Base-by-base conservation (phyloP, 2,113 vertebrate species). In the Rhabdornis inornatus region DNA sequence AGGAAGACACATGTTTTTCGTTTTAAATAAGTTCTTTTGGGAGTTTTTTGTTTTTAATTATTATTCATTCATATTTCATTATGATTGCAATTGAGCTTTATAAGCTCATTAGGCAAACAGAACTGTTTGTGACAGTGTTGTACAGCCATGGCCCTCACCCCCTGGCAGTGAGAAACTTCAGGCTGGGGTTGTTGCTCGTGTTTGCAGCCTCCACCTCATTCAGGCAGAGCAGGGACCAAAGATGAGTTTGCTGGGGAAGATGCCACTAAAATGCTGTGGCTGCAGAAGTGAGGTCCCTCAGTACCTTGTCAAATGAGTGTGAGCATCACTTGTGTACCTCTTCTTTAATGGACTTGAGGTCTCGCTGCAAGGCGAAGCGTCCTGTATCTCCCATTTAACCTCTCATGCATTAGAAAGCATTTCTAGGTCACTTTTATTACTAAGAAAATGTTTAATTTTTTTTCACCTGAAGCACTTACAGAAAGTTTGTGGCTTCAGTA, bases 51-150 rank as follows among this genome's bases (percentile, higher is more conserved):
- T 15, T 70, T 83, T 85, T 52, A 11, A 95, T 90, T 90, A 59
- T 76, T 96, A 92, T 95, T 96, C 94, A 70, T 97, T 97, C 97
- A 95, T 97, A 97, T 82, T 94, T 97, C 96, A 94, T 89, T 92
- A 86, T 93, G 95, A 95, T 92, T 68, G 91, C 96, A 94, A 97
- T 92, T 94, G 98, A 97, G 97, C 98, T 98, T 98, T 98, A 98
- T 98, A 98, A 98, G 98, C 97, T 94, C 97, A 97, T 60, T 64
- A 95, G 93, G 92, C 96, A 92, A 94, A 74, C 66, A 83, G 55
- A 22, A 75, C 69, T 14, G 66, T 85, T 83, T 76, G 96, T 42
- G 60, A 68, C 42, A 76, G 88, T 30, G 66, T 71, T 91, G 56
- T n/a, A 57, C 75, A 93, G 96, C 74, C 18, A 11, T 0, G 3